These are phyloP conservation scores for Anoplopoma fimbria DNA, from an alignment of 2,113 vertebrate species.

Conservation along the genomic window DNA sequence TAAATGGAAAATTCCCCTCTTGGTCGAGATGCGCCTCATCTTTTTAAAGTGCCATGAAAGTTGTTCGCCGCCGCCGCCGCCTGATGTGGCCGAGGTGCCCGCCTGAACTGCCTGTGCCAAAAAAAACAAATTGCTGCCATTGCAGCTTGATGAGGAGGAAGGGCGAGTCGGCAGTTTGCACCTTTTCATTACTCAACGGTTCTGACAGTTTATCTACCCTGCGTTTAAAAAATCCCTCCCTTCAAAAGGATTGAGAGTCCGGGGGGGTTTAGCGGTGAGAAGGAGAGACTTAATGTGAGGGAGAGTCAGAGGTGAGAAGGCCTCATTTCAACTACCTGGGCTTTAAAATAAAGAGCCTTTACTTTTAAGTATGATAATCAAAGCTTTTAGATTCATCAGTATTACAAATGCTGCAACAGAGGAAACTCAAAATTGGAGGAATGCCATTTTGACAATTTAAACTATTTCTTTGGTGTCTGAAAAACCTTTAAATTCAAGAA, in stretches of 20 bases:
- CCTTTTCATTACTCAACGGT: conserved; percentile 57
- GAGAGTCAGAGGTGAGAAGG: neutral
- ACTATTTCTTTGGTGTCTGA: neutral
- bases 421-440: neutral
- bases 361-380: neutral
- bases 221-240: neutral
- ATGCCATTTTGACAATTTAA: neutral
- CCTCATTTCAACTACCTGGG: neutral
- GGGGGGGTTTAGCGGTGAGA: neutral
- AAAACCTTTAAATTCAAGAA: neutral
- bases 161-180: conserved; percentile 43
- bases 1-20: conserved; percentile 41
- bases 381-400: neutral
- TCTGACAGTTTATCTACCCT: conserved; percentile 41
- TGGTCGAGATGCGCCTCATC: conserved; percentile 28
- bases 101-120: conserved; percentile 17
- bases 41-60: conserved; percentile 43
- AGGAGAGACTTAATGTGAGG: neutral
- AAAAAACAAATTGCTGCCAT: conserved; percentile 60
- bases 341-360: neutral
- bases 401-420: neutral
- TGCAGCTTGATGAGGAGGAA: conserved; percentile 56
- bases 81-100: conserved; percentile 27
- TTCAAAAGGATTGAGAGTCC: conserved; percentile 19
- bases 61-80: conserved; percentile 11